Evolutionary conservation across 2,113 vertebrate species (phyloP), one percentile per base, ranked within the genome.

Genomic region (Cathartes aura): DNA sequence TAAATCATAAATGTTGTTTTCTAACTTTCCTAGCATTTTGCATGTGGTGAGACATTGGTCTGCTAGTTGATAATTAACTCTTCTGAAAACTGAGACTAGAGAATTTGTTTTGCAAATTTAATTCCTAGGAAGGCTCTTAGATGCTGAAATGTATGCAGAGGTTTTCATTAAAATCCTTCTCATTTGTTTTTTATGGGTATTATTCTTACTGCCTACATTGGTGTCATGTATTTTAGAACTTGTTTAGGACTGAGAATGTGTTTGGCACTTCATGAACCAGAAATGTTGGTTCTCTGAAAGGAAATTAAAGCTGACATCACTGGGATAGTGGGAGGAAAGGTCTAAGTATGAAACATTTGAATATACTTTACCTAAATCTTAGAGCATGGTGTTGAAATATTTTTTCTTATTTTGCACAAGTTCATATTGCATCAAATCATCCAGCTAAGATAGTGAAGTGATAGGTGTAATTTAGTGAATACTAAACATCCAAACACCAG

Each of bases 81-180:
- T 90, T 85, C 92, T 90, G 78, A 94, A 97, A 97, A 93, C 78
- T 64, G 70, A 96, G 66, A 68, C 88, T 47, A 70, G 29, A 82
- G 40, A 93, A 97, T 97, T 97, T 97, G 96, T 79, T 96, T 97
- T 96, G 91, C 88, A 97, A 97, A 97, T 96, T 79, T 75, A 91
- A 93, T 97, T 97, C 81, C 70, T 75, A 96, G 70, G 95, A 97
- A 97, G 14, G 12, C 42, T 93, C 63, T 93, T 64, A 95, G 89
- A 91, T 93, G 70, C 40, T 89, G 67, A 93, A 95, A 95, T 85
- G 20, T 82, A 94, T 94, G 74, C 83, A 70, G 81, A 80, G 10
- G 24, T 95, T 93, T 95, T 96, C 73, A 96, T 96, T 81, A 93
- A 94, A 96, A 94, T 68, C 26, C 20, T 75, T 72, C 94, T 97